Base-by-base conservation (phyloP, 2,888 invertebrate species). In the Pyrrhosoma nymphula region DNA sequence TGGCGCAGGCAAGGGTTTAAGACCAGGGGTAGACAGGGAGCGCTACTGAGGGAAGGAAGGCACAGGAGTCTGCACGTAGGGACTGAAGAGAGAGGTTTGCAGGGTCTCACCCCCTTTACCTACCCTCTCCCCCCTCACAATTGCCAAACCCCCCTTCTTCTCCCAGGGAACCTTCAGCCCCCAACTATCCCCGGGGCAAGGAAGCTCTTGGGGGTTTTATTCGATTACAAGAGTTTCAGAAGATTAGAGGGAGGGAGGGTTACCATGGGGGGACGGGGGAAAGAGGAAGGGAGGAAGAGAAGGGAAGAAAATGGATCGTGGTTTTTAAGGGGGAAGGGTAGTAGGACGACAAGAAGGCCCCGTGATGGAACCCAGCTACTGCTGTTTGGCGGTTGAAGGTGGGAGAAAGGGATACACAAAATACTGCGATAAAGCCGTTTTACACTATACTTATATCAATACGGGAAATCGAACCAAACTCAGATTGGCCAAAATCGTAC, bases 191-290 rank as follows among this genome's bases (percentile, higher is more conserved):
- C 30, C n/a, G 26, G 56, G 56, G 90, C 30, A 8, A 39, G 69
- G 93, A 93, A 93, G 60, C 93, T n/a, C 69, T 60, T 30, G 39
- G 47, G 23, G 93, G 93, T 69, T 91, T 93, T 63, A 93, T 93
- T 93, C 93, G 93, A 93, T 93, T 93, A 93, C 93, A 39, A 47
- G 93, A 93, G 93, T 69, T 93, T 93, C 63, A 39, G 93, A 93
- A 93, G 93, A 93, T 93, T 93, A 60, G 91, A 39, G 26, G 63
- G 91, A 63, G 56, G 56, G 56, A 47, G 18, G 23, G n/a, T n/a
- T n/a, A n/a, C n/a, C n/a, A n/a, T n/a, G n/a, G n/a, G n/a, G n/a
- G n/a, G 18, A 6, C 56, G 91, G 56, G 90, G 90, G 26, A 8
- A 60, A n/a, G n/a, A n/a, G n/a, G 56, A 30, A 10, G 90, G 23